phyloP scores from a whole-genome alignment of 2,797 vertebrate species.

The Tadarida brasiliensis region DNA sequence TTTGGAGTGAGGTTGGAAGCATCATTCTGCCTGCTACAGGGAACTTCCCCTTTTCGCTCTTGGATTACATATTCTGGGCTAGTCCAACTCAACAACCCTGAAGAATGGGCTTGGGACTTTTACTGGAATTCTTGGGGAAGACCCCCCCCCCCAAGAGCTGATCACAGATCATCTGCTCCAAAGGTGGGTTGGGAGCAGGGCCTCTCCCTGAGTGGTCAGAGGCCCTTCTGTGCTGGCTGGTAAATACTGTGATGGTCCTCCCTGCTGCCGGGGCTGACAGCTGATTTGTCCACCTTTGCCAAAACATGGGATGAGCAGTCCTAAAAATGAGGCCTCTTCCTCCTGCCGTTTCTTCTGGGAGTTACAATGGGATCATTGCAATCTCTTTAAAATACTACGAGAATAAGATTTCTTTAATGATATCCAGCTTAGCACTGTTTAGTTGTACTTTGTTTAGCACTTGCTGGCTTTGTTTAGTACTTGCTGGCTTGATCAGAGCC shows the following conservation, averaged over 20 bases:
- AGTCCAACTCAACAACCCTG: background rate
- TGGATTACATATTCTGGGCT: background rate
- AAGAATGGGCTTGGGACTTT: background rate
- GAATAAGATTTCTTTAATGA: background rate
- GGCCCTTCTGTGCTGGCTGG: background rate
- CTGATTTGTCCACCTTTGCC: background rate
- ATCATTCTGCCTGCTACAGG: background rate
- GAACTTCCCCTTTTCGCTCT: background rate
- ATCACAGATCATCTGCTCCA: background rate
- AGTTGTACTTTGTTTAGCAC: background rate
- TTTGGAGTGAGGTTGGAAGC: background rate
- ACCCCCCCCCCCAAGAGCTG: background rate
- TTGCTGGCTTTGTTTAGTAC: background rate
- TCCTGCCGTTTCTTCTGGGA: background rate
- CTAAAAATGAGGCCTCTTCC: background rate
- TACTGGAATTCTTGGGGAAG: background rate
- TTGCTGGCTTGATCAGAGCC: background rate
- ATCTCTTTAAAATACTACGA: background rate
- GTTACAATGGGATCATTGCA: background rate
- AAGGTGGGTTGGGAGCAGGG: background rate
- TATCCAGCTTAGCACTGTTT: background rate
- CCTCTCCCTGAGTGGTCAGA: background rate
- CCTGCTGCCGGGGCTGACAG: background rate
- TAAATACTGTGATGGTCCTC: background rate
- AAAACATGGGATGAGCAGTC: background rate